Conservation (phyloP, 2,113 vertebrate species). For the Oreochromis tanganicae region DNA sequence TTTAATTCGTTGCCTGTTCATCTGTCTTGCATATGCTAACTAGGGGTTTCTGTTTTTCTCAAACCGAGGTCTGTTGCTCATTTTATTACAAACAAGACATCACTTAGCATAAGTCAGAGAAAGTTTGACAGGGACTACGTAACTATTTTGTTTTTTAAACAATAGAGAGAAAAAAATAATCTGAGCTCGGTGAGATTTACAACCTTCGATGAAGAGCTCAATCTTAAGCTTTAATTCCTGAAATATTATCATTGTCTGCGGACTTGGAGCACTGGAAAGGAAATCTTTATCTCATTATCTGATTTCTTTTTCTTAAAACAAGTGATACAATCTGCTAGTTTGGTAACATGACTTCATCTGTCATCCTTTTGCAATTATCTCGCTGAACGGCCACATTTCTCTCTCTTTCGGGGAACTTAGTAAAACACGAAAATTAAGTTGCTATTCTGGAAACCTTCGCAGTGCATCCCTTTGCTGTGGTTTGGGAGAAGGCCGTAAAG, state of each 20-base stretch:
- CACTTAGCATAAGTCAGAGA: not conserved
- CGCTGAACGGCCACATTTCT: not conserved
- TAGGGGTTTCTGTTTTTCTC: not conserved
- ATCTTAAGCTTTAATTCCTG: not conserved
- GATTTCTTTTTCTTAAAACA: not conserved
- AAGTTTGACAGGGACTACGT: not conserved
- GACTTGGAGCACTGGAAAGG: not conserved
- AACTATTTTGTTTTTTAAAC: not conserved
- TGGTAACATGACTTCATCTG: not conserved
- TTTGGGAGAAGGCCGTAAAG: constrained; percentile 26
- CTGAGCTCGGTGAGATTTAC: not conserved
- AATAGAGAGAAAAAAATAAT: not conserved
- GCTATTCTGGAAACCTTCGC: not conserved
- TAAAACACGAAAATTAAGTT: not conserved
- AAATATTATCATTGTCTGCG: not conserved
- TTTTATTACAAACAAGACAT: not conserved
- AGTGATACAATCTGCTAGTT: not conserved
- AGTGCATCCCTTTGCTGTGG: not conserved
- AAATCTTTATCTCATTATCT: not conserved
- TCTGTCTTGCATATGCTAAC: not conserved
- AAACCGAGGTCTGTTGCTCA: not conserved
- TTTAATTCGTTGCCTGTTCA: not conserved
- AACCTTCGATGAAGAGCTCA: not conserved
- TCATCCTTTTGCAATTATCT: not conserved
- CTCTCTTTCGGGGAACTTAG: not conserved